Evolutionary conservation across 2,888 invertebrate species (phyloP), one percentile per base, ranked within the genome.

Genomic region (Celastrina argiolus): DNA sequence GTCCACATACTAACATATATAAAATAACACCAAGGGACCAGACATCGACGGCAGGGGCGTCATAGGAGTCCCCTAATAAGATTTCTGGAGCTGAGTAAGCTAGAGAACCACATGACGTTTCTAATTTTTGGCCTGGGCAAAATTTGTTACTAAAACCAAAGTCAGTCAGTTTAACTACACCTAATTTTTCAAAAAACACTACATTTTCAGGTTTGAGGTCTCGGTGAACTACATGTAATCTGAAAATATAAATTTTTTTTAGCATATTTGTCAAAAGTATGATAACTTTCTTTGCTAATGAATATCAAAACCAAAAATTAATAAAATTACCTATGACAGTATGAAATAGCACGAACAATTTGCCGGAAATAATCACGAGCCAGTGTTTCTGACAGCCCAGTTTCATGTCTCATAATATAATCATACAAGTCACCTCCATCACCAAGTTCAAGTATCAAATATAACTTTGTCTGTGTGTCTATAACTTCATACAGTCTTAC

Each of bases 71-170:
- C 26, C 99, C 99, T 66, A 99, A 93, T 69, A 99, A 92, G 80
- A 99, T 99, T 92, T 99, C 99, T 1, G 99, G 99, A 10, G 99
- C 99, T 2, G 99, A 99, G 90, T 99, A 99, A 22, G 99, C 99
- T 75, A 99, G 92, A 73, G 98, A 98, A 34, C 99, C 99, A 90
- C 99, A 99, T 41, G 98, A 98, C 26, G 99, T 99, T 85, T 98
- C 98, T 80, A 99, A 87, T 83, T 98, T 98, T 87, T 98, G 97
- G 64, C 99, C 99, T 26, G 99, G 99, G 80, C 96, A 97, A 87
- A 97, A 97, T 87, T 96, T 95, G 92, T 99, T 99, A 89, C 99
- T 99, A 83, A 94, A 96, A 74, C 98, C 99, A 92, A 99, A 99
- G 91, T 99, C 99, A 70, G 99, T 99, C 81, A 99, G 93, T 92